These are phyloP conservation scores for Syrmaticus mikado DNA, from an alignment of 2,113 vertebrate genomes.

Conservation along the genomic window DNA sequence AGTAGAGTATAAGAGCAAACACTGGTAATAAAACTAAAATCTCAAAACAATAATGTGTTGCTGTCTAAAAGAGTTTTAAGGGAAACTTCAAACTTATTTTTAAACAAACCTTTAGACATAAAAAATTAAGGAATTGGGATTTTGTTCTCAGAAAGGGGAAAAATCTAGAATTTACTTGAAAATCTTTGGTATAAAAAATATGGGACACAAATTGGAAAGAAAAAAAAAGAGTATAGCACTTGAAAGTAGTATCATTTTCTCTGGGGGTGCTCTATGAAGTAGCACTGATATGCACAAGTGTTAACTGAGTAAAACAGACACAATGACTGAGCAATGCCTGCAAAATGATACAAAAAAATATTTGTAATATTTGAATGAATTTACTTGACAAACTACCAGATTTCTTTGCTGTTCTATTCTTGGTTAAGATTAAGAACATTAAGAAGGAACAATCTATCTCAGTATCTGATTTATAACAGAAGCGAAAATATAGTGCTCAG, in stretches of 20 bases:
- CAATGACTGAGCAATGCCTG: accelerated
- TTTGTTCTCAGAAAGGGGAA: background rate
- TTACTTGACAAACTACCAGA: background rate
- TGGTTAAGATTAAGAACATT: background rate
- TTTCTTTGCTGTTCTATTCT: background rate
- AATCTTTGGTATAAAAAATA: background rate
- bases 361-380: background rate
- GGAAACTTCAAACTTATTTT: background rate
- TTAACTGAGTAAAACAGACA: background rate
- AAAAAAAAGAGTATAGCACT: background rate
- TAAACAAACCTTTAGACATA: background rate
- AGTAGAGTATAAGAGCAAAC: background rate
- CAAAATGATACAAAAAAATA: background rate
- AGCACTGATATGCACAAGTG: background rate
- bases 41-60: background rate
- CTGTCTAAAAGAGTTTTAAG: background rate
- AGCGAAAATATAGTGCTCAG: background rate
- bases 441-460: background rate
- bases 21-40: background rate
- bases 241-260: background rate
- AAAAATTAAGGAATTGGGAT: background rate
- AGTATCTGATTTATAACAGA: background rate
- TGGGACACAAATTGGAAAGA: background rate
- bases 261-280: background rate
- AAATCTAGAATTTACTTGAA: background rate